Conservation (phyloP, 2,797 vertebrate species). For the Nyctalus aviator region DNA sequence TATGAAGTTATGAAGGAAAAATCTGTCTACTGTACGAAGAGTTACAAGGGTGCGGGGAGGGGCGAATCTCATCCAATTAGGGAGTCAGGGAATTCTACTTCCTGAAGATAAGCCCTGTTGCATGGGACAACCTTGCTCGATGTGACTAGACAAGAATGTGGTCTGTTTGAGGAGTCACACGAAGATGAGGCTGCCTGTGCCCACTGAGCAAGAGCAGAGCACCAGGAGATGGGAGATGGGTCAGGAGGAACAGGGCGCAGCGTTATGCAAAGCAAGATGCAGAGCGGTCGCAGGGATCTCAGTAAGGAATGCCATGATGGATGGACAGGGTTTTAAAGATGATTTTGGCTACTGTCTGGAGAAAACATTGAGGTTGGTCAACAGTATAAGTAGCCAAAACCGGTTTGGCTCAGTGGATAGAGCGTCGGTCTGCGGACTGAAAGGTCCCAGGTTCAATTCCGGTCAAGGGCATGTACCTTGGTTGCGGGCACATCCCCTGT, state of each 20-base stretch:
- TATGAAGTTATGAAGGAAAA: background rate
- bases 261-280: background rate
- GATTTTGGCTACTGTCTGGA: background rate
- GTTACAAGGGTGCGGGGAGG: background rate
- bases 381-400: background rate
- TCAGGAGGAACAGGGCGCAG: background rate
- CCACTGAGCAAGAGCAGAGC: background rate
- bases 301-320: background rate
- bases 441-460: too few relatives aligned
- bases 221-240: background rate
- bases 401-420: too few relatives aligned
- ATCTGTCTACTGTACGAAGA: background rate
- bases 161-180: background rate
- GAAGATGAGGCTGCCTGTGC: background rate
- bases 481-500: too few relatives aligned
- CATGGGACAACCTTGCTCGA: accelerated
- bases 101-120: accelerated
- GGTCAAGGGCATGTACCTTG: too few relatives aligned
- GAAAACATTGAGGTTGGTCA: background rate
- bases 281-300: background rate
- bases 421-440: too few relatives aligned
- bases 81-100: background rate
- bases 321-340: background rate
- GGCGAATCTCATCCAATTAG: background rate
- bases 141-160: background rate